Base-by-base conservation (phyloP, 2,888 invertebrate genomes). In the Amphipoea lucens region DNA sequence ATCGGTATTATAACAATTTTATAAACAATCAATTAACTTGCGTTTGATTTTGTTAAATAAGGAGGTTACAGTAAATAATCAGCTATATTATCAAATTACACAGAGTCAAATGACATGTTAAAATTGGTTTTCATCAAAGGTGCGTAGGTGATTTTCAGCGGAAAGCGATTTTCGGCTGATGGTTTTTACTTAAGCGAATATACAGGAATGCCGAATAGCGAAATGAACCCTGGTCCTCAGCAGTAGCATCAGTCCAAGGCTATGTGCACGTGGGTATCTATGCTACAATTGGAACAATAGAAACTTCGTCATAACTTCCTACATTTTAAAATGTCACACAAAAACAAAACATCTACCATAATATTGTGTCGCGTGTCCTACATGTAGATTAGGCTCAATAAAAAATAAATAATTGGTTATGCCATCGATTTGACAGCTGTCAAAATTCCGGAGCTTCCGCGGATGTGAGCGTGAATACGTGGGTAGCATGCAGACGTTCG, bases 381-480 rank as follows among this genome's bases (percentile, higher is more conserved):
- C 57, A 51, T 79, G 29, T 54, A 82, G 40, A 83, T 66, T 67
- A 76, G 66, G 57, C 62, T 76, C 60, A 42, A 66, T 76, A 76
- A 86, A 76, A 79, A 74, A 72, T 5, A 57, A 36, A 51, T 40
- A 66, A 67, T 65, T 86, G 29, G 20, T 51, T 77, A 75, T 76
- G 40, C 42, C 45, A 67, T 62, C 60, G 45, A 57, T 67, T 78
- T 77, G 86, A 81, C 63, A 76, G 71, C 76, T 74, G 66, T 83
- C 83, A 80, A 77, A 78, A 60, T 57, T 40, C 14, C 4, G 40
- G 65, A 70, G 51, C 57, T 77, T 80, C 75, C 74, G 60, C 45
- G 23, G 40, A 45, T 76, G 66, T 60, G 66, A 60, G 45, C 66
- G 12, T 23, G 20, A 48, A 67, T 74, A 77, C 79, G 83, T 86